These are phyloP conservation scores for Nesidiocoris tenuis DNA, from an alignment of 2,888 invertebrate genomes.

Conservation along the genomic window DNA sequence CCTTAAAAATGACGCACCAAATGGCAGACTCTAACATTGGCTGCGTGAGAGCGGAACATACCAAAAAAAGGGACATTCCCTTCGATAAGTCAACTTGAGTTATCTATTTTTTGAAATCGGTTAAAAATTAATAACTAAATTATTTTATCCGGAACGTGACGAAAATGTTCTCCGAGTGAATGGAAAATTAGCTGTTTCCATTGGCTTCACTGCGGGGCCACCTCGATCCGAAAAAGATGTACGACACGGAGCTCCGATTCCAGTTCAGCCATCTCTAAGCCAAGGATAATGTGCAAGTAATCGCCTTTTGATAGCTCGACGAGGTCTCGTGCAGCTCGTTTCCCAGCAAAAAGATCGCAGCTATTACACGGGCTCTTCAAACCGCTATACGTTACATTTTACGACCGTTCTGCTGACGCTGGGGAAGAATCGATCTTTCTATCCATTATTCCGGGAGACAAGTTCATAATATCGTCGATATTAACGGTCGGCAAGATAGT, in stretches of 20 bases:
- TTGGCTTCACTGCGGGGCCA: no score
- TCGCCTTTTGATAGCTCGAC: background rate
- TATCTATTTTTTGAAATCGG: no score
- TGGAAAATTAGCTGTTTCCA: no score
- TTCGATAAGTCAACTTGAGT: no score
- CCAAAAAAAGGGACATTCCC: no score
- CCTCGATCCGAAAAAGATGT: background rate
- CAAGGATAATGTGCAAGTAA: background rate
- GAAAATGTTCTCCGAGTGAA: no score
- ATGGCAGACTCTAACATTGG: no score
- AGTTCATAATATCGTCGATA: slow-evolving; percentile 15
- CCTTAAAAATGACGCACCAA: no score
- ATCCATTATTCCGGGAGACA: slow-evolving; percentile 11
- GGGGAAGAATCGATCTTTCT: background rate
- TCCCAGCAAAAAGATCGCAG: background rate
- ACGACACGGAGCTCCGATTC: background rate
- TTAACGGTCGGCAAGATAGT: no score
- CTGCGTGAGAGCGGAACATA: no score
- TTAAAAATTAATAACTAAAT: no score
- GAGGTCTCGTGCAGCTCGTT: background rate
- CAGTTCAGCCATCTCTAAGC: background rate
- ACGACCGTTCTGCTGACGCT: background rate
- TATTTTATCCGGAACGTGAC: no score
- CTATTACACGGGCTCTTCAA: slow-evolving; percentile 6
- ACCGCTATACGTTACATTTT: slow-evolving; percentile 24